A percentile compares a stretch with the other conserved stretches of the same genome.
Evolutionary conservation across 2,797 vertebrate species (phyloP).

Genomic region (Melanotaenia parkinsoni): DNA sequence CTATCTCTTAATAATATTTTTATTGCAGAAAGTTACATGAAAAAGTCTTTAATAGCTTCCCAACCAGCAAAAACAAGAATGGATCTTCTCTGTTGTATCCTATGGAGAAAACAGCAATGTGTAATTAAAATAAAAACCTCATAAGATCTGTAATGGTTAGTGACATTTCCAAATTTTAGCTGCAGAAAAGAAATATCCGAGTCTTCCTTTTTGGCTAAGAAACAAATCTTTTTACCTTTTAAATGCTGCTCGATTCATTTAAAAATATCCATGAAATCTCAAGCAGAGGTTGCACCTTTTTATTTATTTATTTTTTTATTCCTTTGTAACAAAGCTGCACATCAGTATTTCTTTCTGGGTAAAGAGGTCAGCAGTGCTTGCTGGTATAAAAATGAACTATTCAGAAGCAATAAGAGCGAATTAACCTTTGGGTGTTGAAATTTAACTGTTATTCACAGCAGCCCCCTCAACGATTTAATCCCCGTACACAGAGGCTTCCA

Average conservation of each 20-base stretch:
- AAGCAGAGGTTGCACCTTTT: constrained; percentile 22
- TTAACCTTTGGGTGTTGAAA: constrained; percentile 56
- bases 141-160: neutral
- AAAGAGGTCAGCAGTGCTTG: constrained; percentile 46
- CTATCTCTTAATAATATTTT: constrained; percentile 35
- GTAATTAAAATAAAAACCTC: neutral
- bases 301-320: constrained; percentile 1
- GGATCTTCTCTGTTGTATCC: constrained; percentile 9
- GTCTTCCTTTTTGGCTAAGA: constrained; percentile 4
- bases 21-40: constrained; percentile 22
- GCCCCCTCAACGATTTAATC: constrained; percentile 52
- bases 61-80: constrained; percentile 5
- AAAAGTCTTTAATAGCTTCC: constrained; percentile 32
- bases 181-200: constrained; percentile 6
- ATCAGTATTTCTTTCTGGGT: constrained; percentile 48
- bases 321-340: constrained; percentile 43
- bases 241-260: constrained; percentile 40
- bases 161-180: constrained; percentile 16
- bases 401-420: constrained; percentile 33
- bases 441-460: constrained; percentile 46
- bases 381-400: constrained; percentile 45
- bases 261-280: constrained; percentile 41
- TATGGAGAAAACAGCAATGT: neutral
- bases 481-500: constrained; percentile 47
- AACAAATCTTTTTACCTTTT: constrained; percentile 35